A percentile compares a stretch with the other conserved stretches of the same genome.
Evolutionary conservation across 2,113 vertebrate species (phyloP).

Genomic region (Dipodomys ordii): DNA sequence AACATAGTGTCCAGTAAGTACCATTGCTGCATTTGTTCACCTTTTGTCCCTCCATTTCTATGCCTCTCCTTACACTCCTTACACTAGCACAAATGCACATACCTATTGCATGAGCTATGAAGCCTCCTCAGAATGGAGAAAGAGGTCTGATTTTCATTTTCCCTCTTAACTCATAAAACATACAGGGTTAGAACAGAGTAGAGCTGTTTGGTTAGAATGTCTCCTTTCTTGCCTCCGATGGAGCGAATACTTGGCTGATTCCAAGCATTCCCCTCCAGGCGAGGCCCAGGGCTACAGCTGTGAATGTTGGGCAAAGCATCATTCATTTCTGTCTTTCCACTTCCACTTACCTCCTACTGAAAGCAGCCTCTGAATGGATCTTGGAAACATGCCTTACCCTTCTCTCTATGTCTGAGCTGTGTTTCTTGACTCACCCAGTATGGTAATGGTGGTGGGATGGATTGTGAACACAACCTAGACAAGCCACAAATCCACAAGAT

Average conservation of each 20-base stretch:
- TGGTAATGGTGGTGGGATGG: neutral
- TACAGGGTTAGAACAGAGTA: neutral
- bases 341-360: neutral
- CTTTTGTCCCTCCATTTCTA: no score
- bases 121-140: neutral
- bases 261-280: neutral
- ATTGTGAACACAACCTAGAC: neutral
- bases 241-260: no score
- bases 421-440: neutral
- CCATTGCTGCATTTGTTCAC: no score
- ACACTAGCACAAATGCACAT: neutral
- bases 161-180: neutral
- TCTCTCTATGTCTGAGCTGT: neutral
- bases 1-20: no score
- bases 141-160: neutral
- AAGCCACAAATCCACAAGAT: neutral
- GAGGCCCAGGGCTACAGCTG: neutral
- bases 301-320: no score
- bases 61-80: no score
- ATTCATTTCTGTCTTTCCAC: no score
- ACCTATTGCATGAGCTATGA: neutral
- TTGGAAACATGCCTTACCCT: neutral
- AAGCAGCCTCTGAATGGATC: neutral
- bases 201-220: neutral
- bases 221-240: neutral